Evolutionary conservation across 2,113 vertebrate genomes (phyloP), one percentile per base, ranked within the genome.

Genomic region (Plotosus lineatus): DNA sequence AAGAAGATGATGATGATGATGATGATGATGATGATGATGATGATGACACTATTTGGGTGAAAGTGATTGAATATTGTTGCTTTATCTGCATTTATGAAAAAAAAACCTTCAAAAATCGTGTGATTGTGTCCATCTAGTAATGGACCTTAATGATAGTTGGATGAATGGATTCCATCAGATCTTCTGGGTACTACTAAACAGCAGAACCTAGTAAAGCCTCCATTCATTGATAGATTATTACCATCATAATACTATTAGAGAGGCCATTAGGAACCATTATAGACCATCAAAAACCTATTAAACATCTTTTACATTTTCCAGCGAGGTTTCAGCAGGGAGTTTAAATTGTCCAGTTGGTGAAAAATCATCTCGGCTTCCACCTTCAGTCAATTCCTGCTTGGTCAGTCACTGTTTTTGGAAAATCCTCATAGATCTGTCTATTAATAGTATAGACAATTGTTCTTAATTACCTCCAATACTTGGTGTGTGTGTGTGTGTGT

Each of bases 261-360:
- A 72, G 50, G 26, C 42, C 26, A 31, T 71, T 31, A 71, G 68
- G 6, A 71, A 71, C 14, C 26, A 71, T 71, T 31, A 69, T 12
- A 69, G 66, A 46, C 40, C 66, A 69, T 44, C 40, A 71, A 48
- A 71, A 50, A 31, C 26, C n/a, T 17, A 72, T 50, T 50, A 50
- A 33, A 72, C 19, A 3, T 33, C 44, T 26, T 46, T 44, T 26
- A 69, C 15, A 15, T 12, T 44, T 66, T n/a, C 23, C 46, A 2
- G 21, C 15, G 3, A 50, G 8, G 28, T 72, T 33, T 72, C 66
- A 71, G 42, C 66, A 71, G 42, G 66, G 42, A 28, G 42, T 71
- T 44, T 8, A 33, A 21, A 50, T 46, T 40, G 36, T 40, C 14
- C 12, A 36, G 14, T 36, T 26, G 23, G 10, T 42, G 12, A 19